Conservation (phyloP, 2,113 vertebrate species). For the Kryptolebias marmoratus region DNA sequence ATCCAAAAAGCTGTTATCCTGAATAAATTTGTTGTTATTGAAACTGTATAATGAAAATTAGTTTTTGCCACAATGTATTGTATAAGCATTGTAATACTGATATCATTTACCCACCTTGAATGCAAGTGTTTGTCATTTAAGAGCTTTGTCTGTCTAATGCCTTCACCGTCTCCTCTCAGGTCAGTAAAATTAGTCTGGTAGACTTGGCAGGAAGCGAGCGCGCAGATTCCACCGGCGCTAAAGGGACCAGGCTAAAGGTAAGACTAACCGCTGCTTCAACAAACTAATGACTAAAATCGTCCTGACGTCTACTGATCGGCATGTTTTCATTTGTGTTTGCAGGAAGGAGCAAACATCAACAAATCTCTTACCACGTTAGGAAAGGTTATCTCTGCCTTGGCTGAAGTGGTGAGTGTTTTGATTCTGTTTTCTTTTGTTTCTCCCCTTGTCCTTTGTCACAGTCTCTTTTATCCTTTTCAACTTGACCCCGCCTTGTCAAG, state of each 20-base stretch:
- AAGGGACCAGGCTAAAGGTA: conserved; percentile 97
- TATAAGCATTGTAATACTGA: too few relatives aligned
- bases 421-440: conserved; percentile 8
- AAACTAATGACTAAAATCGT: not conserved
- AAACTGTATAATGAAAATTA: not conserved
- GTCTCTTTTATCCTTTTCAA: conserved; percentile 15
- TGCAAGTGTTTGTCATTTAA: conserved; percentile 15
- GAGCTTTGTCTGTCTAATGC: conserved; percentile 15
- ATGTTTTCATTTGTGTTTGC: conserved; percentile 40
- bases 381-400: conserved; percentile 98
- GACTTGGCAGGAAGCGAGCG: conserved; percentile 97
- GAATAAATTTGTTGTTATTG: not conserved
- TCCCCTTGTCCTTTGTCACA: not conserved
- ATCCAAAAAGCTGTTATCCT: not conserved
- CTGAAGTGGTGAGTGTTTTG: conserved; percentile 93
- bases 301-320: conserved; percentile 3
- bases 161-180: conserved; percentile 77
- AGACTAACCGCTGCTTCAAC: not conserved
- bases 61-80: not conserved
- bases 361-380: conserved; percentile 98
- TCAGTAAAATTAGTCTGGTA: conserved; percentile 99
- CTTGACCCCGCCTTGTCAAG: conserved; percentile 39
- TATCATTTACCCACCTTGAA: not conserved
- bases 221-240: conserved; percentile 98
- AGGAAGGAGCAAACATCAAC: conserved; percentile 99